Percentiles rank a stretch among this genome's conserved stretches.
Conservation (phyloP, 2,888 invertebrate genomes). For the Steinernema hermaphroditum region DNA sequence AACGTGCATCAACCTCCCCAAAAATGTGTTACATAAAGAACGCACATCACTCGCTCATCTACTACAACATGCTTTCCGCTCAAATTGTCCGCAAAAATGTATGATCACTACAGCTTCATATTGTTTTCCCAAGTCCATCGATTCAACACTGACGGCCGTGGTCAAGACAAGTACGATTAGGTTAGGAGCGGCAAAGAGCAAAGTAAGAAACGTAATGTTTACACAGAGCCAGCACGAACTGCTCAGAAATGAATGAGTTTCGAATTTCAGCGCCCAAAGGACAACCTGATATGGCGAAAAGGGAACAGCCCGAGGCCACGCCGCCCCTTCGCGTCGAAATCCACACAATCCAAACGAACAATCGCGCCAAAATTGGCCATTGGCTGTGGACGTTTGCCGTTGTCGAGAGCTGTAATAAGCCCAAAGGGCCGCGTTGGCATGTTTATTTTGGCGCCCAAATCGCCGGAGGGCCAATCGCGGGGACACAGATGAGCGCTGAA, state of each 20-base stretch:
- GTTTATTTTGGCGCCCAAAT: constrained; percentile 9
- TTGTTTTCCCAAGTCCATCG: too few species aligned
- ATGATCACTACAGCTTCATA: too few species aligned
- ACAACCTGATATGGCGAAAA: background rate
- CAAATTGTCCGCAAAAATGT: too few species aligned
- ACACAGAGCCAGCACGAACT: background rate
- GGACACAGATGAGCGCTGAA: constrained; percentile 20
- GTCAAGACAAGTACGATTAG: background rate
- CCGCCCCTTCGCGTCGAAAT: too few species aligned
- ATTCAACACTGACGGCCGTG: too few species aligned
- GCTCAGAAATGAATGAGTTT: constrained; percentile 25
- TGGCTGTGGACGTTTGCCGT: background rate
- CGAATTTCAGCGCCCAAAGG: background rate
- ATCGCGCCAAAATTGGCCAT: constrained; percentile 13
- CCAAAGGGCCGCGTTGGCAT: background rate
- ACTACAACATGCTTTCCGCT: too few species aligned
- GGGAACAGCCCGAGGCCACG: too few species aligned
- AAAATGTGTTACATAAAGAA: too few species aligned
- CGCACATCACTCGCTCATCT: too few species aligned
- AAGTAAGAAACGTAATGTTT: background rate
- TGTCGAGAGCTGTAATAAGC: background rate
- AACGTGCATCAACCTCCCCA: too few species aligned
- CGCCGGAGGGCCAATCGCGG: constrained; percentile 24
- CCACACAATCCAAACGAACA: background rate
- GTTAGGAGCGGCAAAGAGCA: background rate